phyloP scores from a whole-genome alignment of 92 coral and sea anemone genomes.

The Bergia puertoricense region DNA sequence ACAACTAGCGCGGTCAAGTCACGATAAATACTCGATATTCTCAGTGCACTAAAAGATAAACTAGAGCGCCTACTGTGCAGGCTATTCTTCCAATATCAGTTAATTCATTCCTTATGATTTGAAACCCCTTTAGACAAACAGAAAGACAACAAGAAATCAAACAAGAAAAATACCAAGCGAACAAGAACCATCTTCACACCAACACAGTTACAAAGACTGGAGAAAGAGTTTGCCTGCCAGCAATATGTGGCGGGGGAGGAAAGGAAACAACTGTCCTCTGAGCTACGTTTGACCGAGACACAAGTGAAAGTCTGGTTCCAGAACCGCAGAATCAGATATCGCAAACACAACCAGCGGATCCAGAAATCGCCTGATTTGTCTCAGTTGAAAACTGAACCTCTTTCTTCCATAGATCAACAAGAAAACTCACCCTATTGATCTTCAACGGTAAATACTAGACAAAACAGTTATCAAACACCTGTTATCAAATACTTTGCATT shows the following conservation, averaged over 20 bases:
- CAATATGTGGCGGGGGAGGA: constrained; percentile 91
- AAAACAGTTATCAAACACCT: not conserved
- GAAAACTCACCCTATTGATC: constrained; percentile 5
- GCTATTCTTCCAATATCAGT: not conserved
- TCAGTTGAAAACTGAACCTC: not conserved
- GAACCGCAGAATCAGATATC: constrained; percentile 75
- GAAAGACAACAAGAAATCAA: constrained; percentile 11
- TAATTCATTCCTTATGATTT: not conserved
- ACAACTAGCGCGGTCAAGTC: too few species aligned
- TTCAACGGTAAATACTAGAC: not conserved
- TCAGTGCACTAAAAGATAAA: too few species aligned
- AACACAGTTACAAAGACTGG: constrained; percentile 71
- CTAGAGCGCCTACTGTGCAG: too few species aligned
- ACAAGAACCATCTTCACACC: constrained; percentile 82
- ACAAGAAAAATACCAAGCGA: constrained; percentile 50
- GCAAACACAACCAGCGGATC: constrained; percentile 53
- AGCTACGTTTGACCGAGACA: constrained; percentile 70
- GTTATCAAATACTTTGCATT: too few species aligned
- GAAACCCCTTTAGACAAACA: not conserved
- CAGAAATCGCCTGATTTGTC: constrained; percentile 1
- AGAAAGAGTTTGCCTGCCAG: constrained; percentile 70
- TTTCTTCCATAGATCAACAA: constrained; percentile 18
- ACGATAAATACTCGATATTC: too few species aligned
- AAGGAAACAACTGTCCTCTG: constrained; percentile 63
- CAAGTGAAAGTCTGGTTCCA: constrained; percentile 93